A percentile compares a stretch with the other conserved stretches of the same genome.
Evolutionary conservation across 1,140 invertebrate species (phyloP).

Genomic region (Neotoxoptera formosana): DNA sequence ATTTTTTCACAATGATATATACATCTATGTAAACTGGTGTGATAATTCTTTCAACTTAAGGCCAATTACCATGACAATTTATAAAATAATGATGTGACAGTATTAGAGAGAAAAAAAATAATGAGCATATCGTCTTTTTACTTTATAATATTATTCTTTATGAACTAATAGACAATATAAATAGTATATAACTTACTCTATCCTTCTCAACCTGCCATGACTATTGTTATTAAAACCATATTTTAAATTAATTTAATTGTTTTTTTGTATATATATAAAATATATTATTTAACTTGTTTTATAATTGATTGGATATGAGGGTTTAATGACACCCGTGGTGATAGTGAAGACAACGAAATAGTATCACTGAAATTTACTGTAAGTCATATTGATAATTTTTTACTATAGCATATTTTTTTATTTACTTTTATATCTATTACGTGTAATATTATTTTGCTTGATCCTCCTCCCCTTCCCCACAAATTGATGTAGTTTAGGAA

Average conservation of each 20-base stretch:
- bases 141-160: conserved; percentile 2
- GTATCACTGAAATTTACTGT: conserved; percentile 41
- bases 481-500: background rate
- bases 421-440: conserved; percentile 37
- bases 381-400: conserved; percentile 43
- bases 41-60: background rate
- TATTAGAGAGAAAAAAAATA: conserved; percentile 36
- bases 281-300: conserved; percentile 45
- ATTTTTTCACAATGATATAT: background rate
- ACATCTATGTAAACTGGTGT: background rate
- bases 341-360: conserved; percentile 51
- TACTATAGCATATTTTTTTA: conserved; percentile 44
- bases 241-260: conserved; percentile 34
- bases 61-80: conserved; percentile 44
- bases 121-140: conserved; percentile 6
- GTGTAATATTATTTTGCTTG: conserved; percentile 32
- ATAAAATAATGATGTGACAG: conserved; percentile 26
- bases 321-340: conserved; percentile 29
- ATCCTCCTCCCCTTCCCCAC: conserved; percentile 7
- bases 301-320: conserved; percentile 29
- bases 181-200: background rate
- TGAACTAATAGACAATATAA: conserved; percentile 7
- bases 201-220: conserved; percentile 41
- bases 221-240: conserved; percentile 34
- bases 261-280: background rate